Conservation (phyloP, 2,888 invertebrate species). For the Junonia oenone region DNA sequence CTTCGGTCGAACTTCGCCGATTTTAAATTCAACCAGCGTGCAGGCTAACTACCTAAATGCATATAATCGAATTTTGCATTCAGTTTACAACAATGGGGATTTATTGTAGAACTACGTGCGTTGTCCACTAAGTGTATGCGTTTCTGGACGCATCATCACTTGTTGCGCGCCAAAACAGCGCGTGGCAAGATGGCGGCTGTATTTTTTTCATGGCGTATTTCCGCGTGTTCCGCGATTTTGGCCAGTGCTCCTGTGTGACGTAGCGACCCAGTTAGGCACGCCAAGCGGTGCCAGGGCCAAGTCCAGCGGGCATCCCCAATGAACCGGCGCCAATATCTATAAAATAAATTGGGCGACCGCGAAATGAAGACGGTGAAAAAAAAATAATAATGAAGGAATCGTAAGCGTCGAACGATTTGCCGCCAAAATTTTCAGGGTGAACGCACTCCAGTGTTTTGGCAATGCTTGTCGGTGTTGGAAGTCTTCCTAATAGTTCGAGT, state of each 20-base stretch:
- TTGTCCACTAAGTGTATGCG: slow-evolving; percentile 51
- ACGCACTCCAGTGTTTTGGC: slow-evolving; percentile 76
- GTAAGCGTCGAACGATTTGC: slow-evolving; percentile 58
- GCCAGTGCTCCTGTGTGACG: slow-evolving; percentile 73
- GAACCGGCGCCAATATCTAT: slow-evolving; percentile 79
- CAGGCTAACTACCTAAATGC: slow-evolving; percentile 67
- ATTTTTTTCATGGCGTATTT: slow-evolving; percentile 61
- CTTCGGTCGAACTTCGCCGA: slow-evolving; percentile 40
- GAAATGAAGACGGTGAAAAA: slow-evolving; percentile 59
- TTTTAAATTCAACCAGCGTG: slow-evolving; percentile 57
- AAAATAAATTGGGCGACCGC: slow-evolving; percentile 72
- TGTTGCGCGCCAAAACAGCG: slow-evolving; percentile 50
- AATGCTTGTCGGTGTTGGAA: slow-evolving; percentile 52
- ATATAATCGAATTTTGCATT: slow-evolving; percentile 68
- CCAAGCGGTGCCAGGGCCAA: slow-evolving; percentile 78
- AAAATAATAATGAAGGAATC: slow-evolving; percentile 73
- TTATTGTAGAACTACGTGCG: slow-evolving; percentile 74
- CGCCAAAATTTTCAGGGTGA: slow-evolving; percentile 73
- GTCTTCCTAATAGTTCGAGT: slow-evolving; percentile 68
- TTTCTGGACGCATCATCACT: slow-evolving; percentile 41
- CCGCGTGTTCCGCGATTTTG: slow-evolving; percentile 73
- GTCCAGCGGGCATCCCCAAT: slow-evolving; percentile 75
- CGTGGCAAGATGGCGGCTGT: slow-evolving; percentile 62
- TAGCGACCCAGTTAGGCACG: slow-evolving; percentile 73
- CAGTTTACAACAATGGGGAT: slow-evolving; percentile 61